Evolutionary conservation across 2,888 invertebrate genomes (phyloP), one percentile per base, ranked within the genome.

Genomic region (Temnothorax ravouxi): DNA sequence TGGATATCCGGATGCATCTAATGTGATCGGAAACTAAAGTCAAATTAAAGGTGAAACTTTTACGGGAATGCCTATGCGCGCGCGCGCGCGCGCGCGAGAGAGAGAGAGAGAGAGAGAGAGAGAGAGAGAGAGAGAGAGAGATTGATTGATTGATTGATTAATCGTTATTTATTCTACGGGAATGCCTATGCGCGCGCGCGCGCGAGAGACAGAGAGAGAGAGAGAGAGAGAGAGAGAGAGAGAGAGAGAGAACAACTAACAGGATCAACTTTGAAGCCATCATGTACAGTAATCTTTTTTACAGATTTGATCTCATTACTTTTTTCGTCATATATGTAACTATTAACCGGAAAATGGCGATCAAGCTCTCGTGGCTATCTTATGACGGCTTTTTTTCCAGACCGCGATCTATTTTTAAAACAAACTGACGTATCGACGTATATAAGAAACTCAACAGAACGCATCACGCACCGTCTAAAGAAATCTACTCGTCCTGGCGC

Each of bases 351-450:
- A 62, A 50, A 38, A 29, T 21, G 25, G 11, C 76, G 18, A 77
- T 75, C 62, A 21, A 18, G 38, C 38, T 21, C 8, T 11, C 0
- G 18, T 5, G 34, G 29, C 29, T 69, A 64, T 47, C 25, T 67
- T 79, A 75, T 44, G 64, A 66, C 44, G 38, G 41, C 56, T 72
- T 77, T 25, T 29, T 52, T 52, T 72, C 75, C 38, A 38, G 52
- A 34, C 50, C 41, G 74, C 1, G 6, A 52, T 83, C 76, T 81
- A 77, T 56, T 80, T 81, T 74, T 72, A 38, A 66, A 61, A 69
- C 71, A 34, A 61, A 84, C 54, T 79, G 74, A 88, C 83, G 72
- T 87, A 87, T 90, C 88, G 89, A 86, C 29, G 29, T 29, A 29
- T 2, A 29, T 85, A 82, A 87, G 79, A 66, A 47, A 72, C 81